Percentiles rank a stretch among this genome's conserved stretches.
phyloP scores from a whole-genome alignment of 2,888 invertebrate species.

The Trissolcus japonicus region DNA sequence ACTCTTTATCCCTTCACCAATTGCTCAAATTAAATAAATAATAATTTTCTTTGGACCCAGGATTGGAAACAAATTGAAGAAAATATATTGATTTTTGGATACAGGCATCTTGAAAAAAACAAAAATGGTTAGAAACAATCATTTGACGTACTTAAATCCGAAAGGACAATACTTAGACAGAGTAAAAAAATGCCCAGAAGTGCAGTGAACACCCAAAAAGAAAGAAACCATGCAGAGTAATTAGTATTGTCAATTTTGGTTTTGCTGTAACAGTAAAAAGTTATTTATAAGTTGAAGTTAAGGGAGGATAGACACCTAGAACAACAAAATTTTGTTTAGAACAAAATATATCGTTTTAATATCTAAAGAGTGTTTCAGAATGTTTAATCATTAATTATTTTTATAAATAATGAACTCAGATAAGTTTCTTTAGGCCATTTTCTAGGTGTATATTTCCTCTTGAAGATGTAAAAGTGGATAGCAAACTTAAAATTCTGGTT shows the following conservation, averaged over 20 bases:
- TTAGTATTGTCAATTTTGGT: slow-evolving; percentile 35
- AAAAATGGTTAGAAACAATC: no score
- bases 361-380: no score
- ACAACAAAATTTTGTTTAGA: no score
- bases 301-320: no score
- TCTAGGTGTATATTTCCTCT: no score
- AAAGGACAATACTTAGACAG: slow-evolving; percentile 37
- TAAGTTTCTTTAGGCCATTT: no score
- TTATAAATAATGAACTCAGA: no score
- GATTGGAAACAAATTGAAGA: neutral
- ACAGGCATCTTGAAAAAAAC: no score
- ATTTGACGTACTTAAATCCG: slow-evolving; percentile 33
- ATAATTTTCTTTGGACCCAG: slow-evolving; percentile 5
- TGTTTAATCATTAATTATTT: no score
- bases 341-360: no score
- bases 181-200: slow-evolving; percentile 46
- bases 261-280: slow-evolving; percentile 43
- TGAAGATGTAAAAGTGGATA: no score
- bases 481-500: no score
- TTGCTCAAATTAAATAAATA: neutral
- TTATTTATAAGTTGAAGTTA: neutral
- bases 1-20: slow-evolving; percentile 39
- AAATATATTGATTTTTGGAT: neutral
- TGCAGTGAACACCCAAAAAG: slow-evolving; percentile 47
- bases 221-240: slow-evolving; percentile 38